phyloP scores from a whole-genome alignment of 2,888 invertebrate genomes.

The Spodoptera littoralis region DNA sequence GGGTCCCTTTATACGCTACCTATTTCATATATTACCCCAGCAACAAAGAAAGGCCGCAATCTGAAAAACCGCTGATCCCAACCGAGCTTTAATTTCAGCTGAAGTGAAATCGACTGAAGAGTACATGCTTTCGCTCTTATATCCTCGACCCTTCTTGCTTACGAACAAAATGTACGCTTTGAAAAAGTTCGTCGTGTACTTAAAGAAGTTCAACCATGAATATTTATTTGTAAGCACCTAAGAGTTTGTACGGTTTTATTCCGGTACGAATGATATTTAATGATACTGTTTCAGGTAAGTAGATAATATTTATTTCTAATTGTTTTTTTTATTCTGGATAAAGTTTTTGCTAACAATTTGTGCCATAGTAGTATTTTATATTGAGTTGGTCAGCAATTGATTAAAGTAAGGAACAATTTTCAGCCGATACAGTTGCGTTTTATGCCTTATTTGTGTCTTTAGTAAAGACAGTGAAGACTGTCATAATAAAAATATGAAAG shows the following conservation, averaged over 20 bases:
- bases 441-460: too few relatives aligned
- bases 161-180: slow-evolving; percentile 65
- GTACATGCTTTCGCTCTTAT: slow-evolving; percentile 85
- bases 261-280: slow-evolving; percentile 4
- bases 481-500: too few relatives aligned
- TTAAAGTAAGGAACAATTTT: too few relatives aligned
- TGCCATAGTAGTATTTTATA: too few relatives aligned
- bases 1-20: slow-evolving; percentile 50
- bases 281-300: neutral
- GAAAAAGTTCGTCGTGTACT: slow-evolving; percentile 63
- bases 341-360: too few relatives aligned
- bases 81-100: slow-evolving; percentile 79
- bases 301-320: neutral
- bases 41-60: slow-evolving; percentile 72
- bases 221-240: slow-evolving; percentile 56
- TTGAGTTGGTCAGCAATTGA: too few relatives aligned
- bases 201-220: slow-evolving; percentile 62
- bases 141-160: slow-evolving; percentile 71
- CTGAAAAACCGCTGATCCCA: slow-evolving; percentile 74
- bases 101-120: slow-evolving; percentile 82
- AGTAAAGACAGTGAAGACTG: too few relatives aligned
- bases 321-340: too few relatives aligned
- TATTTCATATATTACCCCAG: slow-evolving; percentile 62
- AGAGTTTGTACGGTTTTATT: slow-evolving; percentile 30
- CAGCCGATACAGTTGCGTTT: too few relatives aligned